These are phyloP conservation scores for Peromyscus maniculatus DNA, from an alignment of 2,113 vertebrate genomes.

Conservation along the genomic window DNA sequence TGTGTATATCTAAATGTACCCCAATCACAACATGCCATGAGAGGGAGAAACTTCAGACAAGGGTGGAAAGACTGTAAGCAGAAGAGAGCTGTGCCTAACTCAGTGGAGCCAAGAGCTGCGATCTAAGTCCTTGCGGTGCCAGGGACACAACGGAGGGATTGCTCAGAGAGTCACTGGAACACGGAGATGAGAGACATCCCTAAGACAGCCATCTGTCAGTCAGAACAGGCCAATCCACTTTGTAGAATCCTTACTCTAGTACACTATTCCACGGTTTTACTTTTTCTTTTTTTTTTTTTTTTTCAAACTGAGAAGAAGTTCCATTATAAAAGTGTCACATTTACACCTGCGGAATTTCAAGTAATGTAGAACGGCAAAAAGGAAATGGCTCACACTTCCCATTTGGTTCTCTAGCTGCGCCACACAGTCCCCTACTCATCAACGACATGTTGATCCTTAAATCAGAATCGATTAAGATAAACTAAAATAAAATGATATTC, in stretches of 20 bases:
- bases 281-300: neutral
- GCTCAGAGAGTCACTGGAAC: neutral
- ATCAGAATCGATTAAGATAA: conserved; percentile 49
- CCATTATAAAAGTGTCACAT: neutral
- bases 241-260: neutral
- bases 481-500: neutral
- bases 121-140: neutral
- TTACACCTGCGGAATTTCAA: neutral
- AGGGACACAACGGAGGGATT: neutral
- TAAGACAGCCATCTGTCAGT: neutral
- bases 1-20: neutral
- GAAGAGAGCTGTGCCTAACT: neutral
- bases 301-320: neutral
- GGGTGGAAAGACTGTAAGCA: neutral
- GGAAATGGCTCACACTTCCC: neutral
- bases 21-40: neutral
- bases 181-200: neutral
- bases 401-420: neutral
- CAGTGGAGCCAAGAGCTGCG: neutral
- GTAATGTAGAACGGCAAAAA: neutral
- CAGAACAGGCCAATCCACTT: neutral
- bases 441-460: neutral
- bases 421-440: neutral
- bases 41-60: neutral
- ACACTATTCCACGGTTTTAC: neutral